Percentiles rank a stretch among this genome's conserved stretches.
These are phyloP conservation scores for Drosophila fungiperda DNA, from an alignment of 2,888 invertebrate genomes.

Conservation along the genomic window DNA sequence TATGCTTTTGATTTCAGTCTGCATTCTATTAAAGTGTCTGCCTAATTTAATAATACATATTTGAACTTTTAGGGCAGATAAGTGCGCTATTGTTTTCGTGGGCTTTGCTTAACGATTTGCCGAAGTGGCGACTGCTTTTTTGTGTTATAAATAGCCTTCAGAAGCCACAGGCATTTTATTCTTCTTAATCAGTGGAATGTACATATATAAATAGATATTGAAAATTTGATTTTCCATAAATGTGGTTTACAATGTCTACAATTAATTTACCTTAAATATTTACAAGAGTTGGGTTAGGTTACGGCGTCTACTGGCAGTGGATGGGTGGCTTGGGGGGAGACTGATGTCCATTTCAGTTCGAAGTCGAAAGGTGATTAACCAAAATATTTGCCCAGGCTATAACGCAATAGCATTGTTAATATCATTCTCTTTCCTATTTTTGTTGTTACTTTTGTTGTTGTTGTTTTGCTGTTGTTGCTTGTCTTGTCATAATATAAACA, in stretches of 20 bases:
- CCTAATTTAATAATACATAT: not conserved
- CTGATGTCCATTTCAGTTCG: not conserved
- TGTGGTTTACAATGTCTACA: not conserved
- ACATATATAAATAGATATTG: not conserved
- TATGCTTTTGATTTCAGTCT: not conserved
- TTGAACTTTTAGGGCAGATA: not conserved
- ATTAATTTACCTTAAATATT: not conserved
- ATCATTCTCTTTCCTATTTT: too few relatives aligned
- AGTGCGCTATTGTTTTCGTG: not conserved
- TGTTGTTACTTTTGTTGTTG: not conserved
- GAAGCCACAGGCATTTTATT: not conserved
- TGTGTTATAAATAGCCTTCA: not conserved
- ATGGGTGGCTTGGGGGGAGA: too few relatives aligned
- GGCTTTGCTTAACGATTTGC: not conserved
- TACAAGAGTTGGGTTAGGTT: not conserved
- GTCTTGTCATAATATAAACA: not conserved
- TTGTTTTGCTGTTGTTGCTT: not conserved
- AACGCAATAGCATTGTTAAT: not conserved
- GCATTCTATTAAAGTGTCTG: not conserved
- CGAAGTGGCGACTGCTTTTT: not conserved
- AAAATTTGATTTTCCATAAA: not conserved
- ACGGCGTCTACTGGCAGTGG: not conserved
- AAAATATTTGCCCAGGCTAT: not conserved
- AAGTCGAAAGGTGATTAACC: not conserved
- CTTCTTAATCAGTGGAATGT: not conserved